Conservation (phyloP, 2,113 vertebrate species). For the Galeopterus variegatus region DNA sequence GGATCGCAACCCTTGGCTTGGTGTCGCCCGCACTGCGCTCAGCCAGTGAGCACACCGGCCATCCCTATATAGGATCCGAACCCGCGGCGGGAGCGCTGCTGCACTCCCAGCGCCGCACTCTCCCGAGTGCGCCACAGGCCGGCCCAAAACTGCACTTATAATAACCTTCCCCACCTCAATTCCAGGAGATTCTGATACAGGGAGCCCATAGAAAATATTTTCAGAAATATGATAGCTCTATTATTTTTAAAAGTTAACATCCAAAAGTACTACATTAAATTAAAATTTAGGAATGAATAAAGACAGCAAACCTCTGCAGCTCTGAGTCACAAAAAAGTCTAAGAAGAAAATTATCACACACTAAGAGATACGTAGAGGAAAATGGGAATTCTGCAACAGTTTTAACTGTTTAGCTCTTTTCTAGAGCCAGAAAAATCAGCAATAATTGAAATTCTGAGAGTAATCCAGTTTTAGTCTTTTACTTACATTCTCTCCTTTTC, state of each 20-base stretch:
- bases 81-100: too few relatives aligned
- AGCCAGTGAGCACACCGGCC: too few relatives aligned
- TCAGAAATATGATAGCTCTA: neutral
- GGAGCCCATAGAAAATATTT: neutral
- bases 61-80: too few relatives aligned
- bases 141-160: neutral
- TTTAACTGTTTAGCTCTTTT: neutral
- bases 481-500: neutral
- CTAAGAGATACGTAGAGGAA: neutral
- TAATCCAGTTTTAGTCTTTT: neutral
- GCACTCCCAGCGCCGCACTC: too few relatives aligned
- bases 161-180: neutral
- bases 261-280: neutral
- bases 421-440: neutral
- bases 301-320: neutral
- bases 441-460: neutral
- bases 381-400: too few relatives aligned
- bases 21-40: too few relatives aligned
- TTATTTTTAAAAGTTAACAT: constrained; percentile 23
- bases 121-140: too few relatives aligned
- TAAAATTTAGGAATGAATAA: neutral
- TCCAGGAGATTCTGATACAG: neutral
- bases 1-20: too few relatives aligned
- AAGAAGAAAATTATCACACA: neutral
- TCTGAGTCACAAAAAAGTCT: neutral